phyloP scores from a whole-genome alignment of 2,888 invertebrate genomes.

The Ommatoiulus sabulosus region DNA sequence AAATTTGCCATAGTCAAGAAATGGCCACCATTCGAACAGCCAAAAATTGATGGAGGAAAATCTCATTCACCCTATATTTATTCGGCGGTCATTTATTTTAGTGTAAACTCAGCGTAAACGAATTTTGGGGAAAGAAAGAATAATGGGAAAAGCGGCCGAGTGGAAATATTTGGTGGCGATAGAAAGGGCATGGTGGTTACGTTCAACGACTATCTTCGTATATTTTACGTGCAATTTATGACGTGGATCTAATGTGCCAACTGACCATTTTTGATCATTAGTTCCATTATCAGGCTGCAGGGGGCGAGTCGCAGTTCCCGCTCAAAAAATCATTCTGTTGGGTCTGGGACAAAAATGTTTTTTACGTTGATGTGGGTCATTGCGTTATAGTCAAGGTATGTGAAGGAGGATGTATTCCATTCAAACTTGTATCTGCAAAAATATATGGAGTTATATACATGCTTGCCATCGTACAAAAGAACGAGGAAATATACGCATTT shows the following conservation, averaged over 20 bases:
- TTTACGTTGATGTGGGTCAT: background rate
- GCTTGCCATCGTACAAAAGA: background rate
- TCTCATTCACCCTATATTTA: background rate
- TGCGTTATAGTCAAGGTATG: background rate
- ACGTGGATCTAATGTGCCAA: background rate
- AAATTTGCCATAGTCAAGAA: background rate
- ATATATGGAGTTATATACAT: background rate
- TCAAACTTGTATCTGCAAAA: background rate
- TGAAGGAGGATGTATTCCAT: background rate
- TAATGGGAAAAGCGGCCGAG: background rate
- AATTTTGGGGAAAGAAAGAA: slow-evolving; percentile 12
- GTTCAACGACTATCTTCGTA: background rate
- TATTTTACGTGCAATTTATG: slow-evolving; percentile 36
- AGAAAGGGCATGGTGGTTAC: background rate
- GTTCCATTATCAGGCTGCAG: background rate
- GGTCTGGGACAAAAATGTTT: background rate
- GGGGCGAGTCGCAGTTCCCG: background rate
- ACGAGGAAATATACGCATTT: too few relatives aligned
- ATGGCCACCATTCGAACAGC: background rate
- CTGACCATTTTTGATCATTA: slow-evolving; percentile 1
- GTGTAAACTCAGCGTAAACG: slow-evolving; percentile 12
- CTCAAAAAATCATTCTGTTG: background rate
- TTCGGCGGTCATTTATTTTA: slow-evolving; percentile 17
- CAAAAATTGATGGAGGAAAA: slow-evolving; percentile 14
- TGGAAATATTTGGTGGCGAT: slow-evolving; percentile 24